Percentiles rank a stretch among this genome's conserved stretches.
These are phyloP conservation scores for Zaprionus bogoriensis DNA, from an alignment of 2,888 invertebrate species.

Conservation along the genomic window DNA sequence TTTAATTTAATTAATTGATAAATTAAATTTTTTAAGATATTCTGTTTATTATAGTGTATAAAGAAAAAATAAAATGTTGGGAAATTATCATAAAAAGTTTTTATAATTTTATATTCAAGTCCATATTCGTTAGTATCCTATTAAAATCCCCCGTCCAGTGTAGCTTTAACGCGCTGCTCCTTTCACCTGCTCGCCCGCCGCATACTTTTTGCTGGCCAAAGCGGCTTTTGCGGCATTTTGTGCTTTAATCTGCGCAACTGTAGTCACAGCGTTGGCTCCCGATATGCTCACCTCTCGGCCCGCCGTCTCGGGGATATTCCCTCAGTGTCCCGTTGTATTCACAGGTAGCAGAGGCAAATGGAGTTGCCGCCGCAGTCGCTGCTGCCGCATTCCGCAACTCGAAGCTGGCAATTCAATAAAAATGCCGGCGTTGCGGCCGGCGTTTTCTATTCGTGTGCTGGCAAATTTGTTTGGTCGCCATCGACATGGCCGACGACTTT, in stretches of 20 bases:
- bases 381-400: constrained; percentile 61
- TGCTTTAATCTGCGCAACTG: constrained; percentile 70
- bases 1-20: no score
- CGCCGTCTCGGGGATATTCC: constrained; percentile 15
- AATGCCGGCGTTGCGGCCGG: constrained; percentile 50
- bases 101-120: no score
- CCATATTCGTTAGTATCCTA: no score
- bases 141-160: no score
- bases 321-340: constrained; percentile 35
- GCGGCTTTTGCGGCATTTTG: constrained; percentile 62
- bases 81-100: no score
- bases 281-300: constrained; percentile 1
- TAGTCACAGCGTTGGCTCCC: constrained; percentile 57
- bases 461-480: constrained; percentile 64
- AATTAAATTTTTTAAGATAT: no score
- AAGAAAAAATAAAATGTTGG: no score
- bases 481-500: constrained; percentile 60
- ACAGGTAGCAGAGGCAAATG: constrained; percentile 49
- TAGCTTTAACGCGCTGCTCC: constrained; percentile 39
- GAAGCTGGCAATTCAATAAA: constrained; percentile 71
- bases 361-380: no score
- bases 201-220: constrained; percentile 41
- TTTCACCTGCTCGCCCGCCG: constrained; percentile 24
- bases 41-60: no score
- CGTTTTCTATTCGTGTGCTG: constrained; percentile 63